Percentiles rank a stretch among this genome's conserved stretches.
Conservation (phyloP, 2,797 vertebrate genomes). For the Salmo trutta region DNA sequence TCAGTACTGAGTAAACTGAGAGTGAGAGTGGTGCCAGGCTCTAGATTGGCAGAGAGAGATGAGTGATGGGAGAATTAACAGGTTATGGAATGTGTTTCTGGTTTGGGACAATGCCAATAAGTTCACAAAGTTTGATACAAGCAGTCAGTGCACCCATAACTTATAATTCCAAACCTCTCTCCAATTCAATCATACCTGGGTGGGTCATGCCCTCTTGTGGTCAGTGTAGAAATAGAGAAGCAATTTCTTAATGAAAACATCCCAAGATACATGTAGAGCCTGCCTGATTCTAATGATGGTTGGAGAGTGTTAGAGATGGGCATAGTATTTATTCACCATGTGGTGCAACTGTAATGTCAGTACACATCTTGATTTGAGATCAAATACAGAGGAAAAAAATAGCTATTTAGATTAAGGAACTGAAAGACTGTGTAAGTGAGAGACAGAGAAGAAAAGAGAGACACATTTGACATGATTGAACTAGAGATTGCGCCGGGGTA, state of each 20-base stretch:
- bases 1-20: background rate
- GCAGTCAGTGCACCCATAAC: too few relatives aligned
- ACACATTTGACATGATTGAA: background rate
- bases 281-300: background rate
- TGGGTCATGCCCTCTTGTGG: background rate
- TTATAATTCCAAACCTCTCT: too few relatives aligned
- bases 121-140: too few relatives aligned
- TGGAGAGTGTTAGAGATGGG: background rate
- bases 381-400: background rate
- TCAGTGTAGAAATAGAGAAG: background rate
- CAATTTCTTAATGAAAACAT: background rate
- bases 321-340: background rate
- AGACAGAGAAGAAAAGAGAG: background rate
- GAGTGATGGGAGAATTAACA: background rate
- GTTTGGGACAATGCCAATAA: background rate
- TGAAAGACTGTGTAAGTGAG: background rate
- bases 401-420: background rate
- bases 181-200: too few relatives aligned
- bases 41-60: background rate
- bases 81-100: background rate
- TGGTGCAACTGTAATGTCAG: background rate
- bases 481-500: background rate
- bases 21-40: background rate
- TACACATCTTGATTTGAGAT: too few relatives aligned
- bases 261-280: background rate